Evolutionary conservation across 2,797 vertebrate species (phyloP).

Genomic region (Natrix natrix): DNA sequence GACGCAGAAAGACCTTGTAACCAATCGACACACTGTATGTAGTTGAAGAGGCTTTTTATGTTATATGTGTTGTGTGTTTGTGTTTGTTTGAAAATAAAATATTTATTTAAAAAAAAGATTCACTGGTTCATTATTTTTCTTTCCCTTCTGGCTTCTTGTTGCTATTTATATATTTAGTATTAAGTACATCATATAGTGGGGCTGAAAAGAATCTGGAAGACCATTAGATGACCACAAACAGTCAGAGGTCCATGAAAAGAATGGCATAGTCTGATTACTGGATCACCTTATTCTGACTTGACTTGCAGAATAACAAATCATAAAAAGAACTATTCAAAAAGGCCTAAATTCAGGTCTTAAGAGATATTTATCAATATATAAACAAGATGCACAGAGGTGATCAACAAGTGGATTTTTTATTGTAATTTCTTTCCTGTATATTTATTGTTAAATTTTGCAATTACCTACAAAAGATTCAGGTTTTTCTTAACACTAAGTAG

Average conservation of each 20-base stretch:
- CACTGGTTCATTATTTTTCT: not conserved
- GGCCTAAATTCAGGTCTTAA: not conserved
- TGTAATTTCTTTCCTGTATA: not conserved
- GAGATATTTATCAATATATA: not conserved
- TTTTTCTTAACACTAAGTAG: conserved; percentile 9
- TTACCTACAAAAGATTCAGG: not conserved
- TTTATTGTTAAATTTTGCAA: conserved; percentile 10
- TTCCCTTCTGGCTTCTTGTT: not conserved
- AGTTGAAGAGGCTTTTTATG: no score
- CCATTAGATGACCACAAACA: not conserved
- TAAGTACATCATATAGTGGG: not conserved
- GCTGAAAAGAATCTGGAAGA: not conserved
- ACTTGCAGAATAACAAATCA: not conserved
- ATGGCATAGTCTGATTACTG: not conserved
- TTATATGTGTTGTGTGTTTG: no score
- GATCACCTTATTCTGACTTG: not conserved
- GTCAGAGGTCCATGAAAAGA: not conserved
- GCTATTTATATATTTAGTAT: not conserved
- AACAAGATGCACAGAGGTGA: not conserved
- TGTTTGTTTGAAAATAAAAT: no score
- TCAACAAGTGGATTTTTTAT: not conserved
- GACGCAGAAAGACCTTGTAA: no score
- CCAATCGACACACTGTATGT: no score
- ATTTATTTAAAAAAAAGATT: not conserved
- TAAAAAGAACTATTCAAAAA: not conserved